phyloP scores from a whole-genome alignment of 2,113 vertebrate species.

The Corythaixoides concolor region DNA sequence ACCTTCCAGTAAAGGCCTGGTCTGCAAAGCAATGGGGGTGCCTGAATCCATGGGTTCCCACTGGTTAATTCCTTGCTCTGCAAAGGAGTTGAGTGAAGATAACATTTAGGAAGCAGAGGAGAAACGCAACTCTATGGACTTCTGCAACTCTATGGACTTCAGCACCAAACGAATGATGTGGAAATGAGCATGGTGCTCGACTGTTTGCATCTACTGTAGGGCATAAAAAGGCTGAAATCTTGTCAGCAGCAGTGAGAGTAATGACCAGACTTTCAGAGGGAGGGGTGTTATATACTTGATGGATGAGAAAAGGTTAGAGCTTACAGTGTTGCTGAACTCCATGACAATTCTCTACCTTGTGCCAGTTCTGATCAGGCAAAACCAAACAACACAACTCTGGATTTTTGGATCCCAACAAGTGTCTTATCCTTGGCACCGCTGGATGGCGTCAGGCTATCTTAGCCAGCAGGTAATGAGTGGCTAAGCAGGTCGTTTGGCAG shows the following conservation, averaged over 20 bases:
- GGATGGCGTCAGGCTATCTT: slow-evolving; percentile 2
- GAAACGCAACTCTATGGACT: neutral
- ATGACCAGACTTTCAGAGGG: neutral
- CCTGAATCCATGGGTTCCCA: neutral
- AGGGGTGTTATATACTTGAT: neutral
- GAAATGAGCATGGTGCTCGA: neutral
- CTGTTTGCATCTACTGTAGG: neutral
- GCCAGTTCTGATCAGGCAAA: neutral
- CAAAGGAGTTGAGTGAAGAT: neutral
- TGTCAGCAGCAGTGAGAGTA: neutral
- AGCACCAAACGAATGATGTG: neutral
- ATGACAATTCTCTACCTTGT: neutral
- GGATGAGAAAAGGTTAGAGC: neutral
- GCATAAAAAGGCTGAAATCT: neutral
- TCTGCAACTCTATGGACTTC: neutral
- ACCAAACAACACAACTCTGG: neutral
- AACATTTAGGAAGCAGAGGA: neutral
- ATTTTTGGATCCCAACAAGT: neutral
- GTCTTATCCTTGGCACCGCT: neutral
- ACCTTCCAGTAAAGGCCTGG: neutral
- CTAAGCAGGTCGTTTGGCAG: slow-evolving; percentile 18
- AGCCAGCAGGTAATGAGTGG: slow-evolving; percentile 23
- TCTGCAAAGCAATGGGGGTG: neutral
- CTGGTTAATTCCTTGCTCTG: neutral
- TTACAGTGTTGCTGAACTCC: neutral